Evolutionary conservation across 2,113 vertebrate genomes (phyloP).

Genomic region (Stegastes partitus): DNA sequence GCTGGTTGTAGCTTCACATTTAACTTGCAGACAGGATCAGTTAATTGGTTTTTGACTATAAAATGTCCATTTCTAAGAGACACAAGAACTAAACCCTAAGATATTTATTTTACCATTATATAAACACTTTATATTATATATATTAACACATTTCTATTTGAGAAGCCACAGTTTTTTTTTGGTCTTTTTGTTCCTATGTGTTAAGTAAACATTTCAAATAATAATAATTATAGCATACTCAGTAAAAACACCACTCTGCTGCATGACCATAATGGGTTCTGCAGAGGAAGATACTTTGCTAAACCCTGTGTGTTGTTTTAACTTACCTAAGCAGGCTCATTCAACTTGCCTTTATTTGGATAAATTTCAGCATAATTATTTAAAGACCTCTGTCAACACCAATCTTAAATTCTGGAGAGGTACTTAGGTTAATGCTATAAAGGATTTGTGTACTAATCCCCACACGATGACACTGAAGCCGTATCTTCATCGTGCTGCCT

Average conservation of each 20-base stretch:
- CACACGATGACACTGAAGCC: constrained; percentile 57
- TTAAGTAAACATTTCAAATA: neutral
- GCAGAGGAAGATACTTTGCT: neutral
- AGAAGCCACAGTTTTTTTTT: too few species aligned
- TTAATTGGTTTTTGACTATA: neutral
- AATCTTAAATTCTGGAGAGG: constrained; percentile 48
- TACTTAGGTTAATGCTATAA: constrained; percentile 64
- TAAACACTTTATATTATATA: too few species aligned
- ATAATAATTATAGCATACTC: neutral
- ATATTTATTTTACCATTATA: neutral
- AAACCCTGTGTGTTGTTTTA: neutral
- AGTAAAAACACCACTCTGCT: neutral
- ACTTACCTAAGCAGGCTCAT: constrained; percentile 4
- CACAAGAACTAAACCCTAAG: neutral
- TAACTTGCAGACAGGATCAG: neutral
- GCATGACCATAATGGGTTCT: neutral
- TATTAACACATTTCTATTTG: too few species aligned
- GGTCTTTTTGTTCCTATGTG: too few species aligned
- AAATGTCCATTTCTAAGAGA: neutral
- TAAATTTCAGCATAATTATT: constrained; percentile 57
- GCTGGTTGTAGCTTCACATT: neutral
- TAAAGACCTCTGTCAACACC: constrained; percentile 57
- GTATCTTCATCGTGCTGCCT: constrained; percentile 13
- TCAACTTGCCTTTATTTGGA: constrained; percentile 31
- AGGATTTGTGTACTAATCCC: constrained; percentile 65